These are phyloP conservation scores for Apamea crenata DNA, from an alignment of 2,888 invertebrate genomes.

Conservation along the genomic window DNA sequence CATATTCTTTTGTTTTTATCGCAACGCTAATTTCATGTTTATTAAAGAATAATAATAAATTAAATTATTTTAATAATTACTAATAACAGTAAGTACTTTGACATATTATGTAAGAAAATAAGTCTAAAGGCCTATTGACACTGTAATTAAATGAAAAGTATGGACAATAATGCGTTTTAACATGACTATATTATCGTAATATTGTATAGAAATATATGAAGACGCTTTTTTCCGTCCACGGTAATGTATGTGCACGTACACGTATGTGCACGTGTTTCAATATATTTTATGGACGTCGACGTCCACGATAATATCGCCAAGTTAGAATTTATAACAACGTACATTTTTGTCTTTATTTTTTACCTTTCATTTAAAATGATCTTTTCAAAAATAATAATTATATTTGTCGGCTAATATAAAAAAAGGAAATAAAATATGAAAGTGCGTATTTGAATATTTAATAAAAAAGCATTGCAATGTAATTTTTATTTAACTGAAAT, in stretches of 20 bases:
- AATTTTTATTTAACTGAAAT: background rate
- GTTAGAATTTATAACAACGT: background rate
- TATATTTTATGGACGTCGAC: background rate
- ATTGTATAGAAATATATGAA: background rate
- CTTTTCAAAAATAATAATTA: background rate
- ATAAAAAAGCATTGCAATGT: background rate
- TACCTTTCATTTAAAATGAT: background rate
- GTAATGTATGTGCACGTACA: background rate
- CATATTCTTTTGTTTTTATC: constrained; percentile 83
- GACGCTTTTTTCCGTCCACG: background rate
- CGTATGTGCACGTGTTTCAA: no score
- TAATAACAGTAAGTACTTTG: constrained; percentile 41
- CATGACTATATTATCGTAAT: background rate
- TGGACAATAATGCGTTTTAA: background rate
- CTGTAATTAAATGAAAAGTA: background rate
- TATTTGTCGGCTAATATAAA: background rate
- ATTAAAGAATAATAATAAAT: constrained; percentile 59
- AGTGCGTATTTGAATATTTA: background rate
- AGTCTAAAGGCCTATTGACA: constrained; percentile 13
- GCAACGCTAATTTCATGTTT: constrained; percentile 75
- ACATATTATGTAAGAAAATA: constrained; percentile 26
- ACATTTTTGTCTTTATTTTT: background rate
- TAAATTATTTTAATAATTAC: constrained; percentile 46
- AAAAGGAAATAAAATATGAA: background rate
- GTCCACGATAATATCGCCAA: background rate